Conservation (phyloP, 2,888 invertebrate genomes). For the Gortyna flavago region DNA sequence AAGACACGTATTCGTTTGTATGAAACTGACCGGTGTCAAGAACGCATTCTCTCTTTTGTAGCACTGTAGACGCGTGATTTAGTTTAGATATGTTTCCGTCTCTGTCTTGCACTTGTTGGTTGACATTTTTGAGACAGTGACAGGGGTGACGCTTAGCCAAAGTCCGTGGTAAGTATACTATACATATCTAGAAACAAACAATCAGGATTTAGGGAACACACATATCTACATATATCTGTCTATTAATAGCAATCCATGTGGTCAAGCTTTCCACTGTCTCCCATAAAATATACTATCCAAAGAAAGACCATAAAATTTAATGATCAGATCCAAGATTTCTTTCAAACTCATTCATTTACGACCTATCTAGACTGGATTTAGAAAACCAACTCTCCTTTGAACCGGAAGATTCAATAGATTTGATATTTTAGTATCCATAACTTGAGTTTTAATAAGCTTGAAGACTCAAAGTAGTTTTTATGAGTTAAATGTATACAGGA, state of each 20-base stretch:
- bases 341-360: conserved; percentile 46
- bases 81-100: neutral
- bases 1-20: too few relatives aligned
- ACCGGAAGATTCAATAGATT: conserved; percentile 34
- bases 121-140: neutral
- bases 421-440: conserved; percentile 49
- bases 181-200: neutral
- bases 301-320: conserved; percentile 40
- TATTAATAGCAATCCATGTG: neutral
- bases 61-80: too few relatives aligned
- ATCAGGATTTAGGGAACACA: neutral
- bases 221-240: neutral
- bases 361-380: conserved; percentile 29
- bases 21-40: too few relatives aligned
- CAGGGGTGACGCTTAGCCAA: neutral
- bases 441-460: conserved; percentile 37
- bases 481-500: conserved; percentile 48
- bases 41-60: too few relatives aligned
- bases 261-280: neutral
- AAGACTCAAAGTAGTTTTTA: conserved; percentile 39
- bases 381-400: conserved; percentile 33
- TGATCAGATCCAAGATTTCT: conserved; percentile 22
- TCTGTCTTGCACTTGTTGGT: neutral
- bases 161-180: too few relatives aligned
- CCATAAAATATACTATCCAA: conserved; percentile 23